phyloP scores from a whole-genome alignment of 2,797 vertebrate genomes.

The Sphenodon punctatus region DNA sequence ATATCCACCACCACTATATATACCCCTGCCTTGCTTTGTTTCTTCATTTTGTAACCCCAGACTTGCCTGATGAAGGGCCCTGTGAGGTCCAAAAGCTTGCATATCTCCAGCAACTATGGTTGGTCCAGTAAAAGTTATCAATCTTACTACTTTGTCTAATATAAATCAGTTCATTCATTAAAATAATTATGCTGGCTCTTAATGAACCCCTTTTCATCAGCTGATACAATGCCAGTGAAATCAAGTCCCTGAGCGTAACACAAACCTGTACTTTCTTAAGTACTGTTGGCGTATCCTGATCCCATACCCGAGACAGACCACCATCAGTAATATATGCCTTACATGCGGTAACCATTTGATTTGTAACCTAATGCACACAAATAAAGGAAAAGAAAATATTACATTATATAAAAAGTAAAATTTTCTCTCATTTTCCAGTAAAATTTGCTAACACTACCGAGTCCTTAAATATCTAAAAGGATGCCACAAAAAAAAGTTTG shows the following conservation, averaged over 20 bases:
- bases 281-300: constrained; percentile 77
- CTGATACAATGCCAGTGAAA: not conserved
- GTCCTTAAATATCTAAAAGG: not conserved
- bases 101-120: no score
- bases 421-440: not conserved
- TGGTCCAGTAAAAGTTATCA: no score
- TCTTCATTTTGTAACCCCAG: no score
- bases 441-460: not conserved
- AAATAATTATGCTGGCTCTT: not conserved
- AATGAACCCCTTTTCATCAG: not conserved
- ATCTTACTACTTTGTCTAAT: not conserved
- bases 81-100: no score
- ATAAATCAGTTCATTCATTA: not conserved
- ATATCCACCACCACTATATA: no score
- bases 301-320: constrained; percentile 78
- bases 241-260: not conserved
- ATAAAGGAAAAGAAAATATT: not conserved
- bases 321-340: constrained; percentile 83
- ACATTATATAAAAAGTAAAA: not conserved
- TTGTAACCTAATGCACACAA: constrained; percentile 78
- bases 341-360: constrained; percentile 85
- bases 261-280: constrained; percentile 82
- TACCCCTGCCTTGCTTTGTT: no score
- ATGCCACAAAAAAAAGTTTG: no score
- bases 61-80: no score